phyloP scores from a whole-genome alignment of 2,113 vertebrate genomes.

The Limanda limanda region DNA sequence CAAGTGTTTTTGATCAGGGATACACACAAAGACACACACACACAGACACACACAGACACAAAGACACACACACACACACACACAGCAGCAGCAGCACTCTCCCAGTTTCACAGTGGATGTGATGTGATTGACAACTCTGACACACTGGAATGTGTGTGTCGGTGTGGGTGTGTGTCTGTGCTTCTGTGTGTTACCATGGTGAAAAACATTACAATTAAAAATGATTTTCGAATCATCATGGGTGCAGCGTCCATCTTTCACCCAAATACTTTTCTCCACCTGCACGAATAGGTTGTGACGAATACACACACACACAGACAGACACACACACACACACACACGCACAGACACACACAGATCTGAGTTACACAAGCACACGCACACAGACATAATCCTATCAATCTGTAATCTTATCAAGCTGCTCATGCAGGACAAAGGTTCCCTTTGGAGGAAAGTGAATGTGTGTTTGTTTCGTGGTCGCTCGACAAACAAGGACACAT shows the following conservation, averaged over 20 bases:
- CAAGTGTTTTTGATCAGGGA: neutral
- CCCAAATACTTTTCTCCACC: slow-evolving; percentile 4
- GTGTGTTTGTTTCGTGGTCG: slow-evolving; percentile 7
- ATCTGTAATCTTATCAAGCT: slow-evolving; percentile 69
- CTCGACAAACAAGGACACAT: slow-evolving; percentile 45
- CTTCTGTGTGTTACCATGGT: no score
- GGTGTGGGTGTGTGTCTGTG: neutral
- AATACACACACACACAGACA: slow-evolving; percentile 14
- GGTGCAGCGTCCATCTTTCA: neutral
- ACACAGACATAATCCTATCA: slow-evolving; percentile 42
- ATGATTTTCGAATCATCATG: no score
- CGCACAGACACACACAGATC: neutral
- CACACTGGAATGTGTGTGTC: neutral
- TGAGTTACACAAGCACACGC: neutral
- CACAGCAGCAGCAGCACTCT: neutral
- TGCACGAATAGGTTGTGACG: neutral
- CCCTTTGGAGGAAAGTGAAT: slow-evolving; percentile 14
- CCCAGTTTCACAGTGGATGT: neutral
- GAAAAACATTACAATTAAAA: no score
- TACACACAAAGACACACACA: neutral
- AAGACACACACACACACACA: slow-evolving; percentile 1
- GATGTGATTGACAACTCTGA: neutral
- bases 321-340: slow-evolving; percentile 16
- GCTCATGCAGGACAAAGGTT: slow-evolving; percentile 70
- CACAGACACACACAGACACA: slow-evolving; percentile 1